phyloP scores from a whole-genome alignment of 2,797 vertebrate genomes.

The Poecilia gillii region DNA sequence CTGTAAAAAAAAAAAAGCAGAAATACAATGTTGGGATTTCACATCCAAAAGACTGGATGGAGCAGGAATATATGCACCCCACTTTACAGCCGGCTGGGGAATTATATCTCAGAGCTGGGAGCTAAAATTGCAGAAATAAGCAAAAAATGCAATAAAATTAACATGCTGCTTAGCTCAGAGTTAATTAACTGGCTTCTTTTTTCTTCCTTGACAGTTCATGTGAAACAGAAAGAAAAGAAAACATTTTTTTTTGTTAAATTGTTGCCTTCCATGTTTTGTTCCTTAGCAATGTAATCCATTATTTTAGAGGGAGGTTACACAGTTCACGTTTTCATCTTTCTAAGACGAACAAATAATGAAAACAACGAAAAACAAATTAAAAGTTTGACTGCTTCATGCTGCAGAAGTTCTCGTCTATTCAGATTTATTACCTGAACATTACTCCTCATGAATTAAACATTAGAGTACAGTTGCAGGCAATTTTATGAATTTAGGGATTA shows the following conservation, averaged over 20 bases:
- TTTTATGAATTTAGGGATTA: constrained; percentile 69
- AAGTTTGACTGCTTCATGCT: constrained; percentile 18
- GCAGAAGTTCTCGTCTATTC: constrained; percentile 28
- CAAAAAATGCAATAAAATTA: constrained; percentile 59
- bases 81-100: constrained; percentile 54
- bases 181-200: constrained; percentile 36
- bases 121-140: constrained; percentile 64
- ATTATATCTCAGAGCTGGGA: constrained; percentile 45
- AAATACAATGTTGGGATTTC: constrained; percentile 14
- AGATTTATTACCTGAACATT: constrained; percentile 67
- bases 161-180: constrained; percentile 37
- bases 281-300: not conserved
- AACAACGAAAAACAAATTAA: not conserved
- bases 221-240: constrained; percentile 11
- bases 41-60: constrained; percentile 18
- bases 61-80: constrained; percentile 58
- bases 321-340: constrained; percentile 2
- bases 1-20: constrained; percentile 20
- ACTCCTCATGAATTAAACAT: constrained; percentile 76
- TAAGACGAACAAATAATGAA: constrained; percentile 13
- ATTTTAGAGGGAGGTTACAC: not conserved
- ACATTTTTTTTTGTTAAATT: not conserved
- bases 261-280: not conserved
- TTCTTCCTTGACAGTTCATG: not conserved
- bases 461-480: constrained; percentile 60